Evolutionary conservation across 2,797 vertebrate species (phyloP).

Genomic region (Pangasius mekongensis): DNA sequence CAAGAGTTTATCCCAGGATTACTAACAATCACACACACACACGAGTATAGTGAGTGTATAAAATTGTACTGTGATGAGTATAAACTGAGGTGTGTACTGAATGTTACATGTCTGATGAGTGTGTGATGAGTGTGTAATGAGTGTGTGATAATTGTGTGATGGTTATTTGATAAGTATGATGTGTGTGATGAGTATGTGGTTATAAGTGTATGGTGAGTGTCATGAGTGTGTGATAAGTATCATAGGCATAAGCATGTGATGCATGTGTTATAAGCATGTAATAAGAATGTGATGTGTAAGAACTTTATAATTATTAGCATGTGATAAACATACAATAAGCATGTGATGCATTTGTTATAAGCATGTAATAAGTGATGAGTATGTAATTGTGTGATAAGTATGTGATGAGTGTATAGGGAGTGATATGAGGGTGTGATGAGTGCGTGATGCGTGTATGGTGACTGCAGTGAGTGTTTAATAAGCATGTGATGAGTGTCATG

Average conservation of each 20-base stretch:
- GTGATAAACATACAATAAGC: not conserved
- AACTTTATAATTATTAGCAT: no score
- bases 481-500: not conserved
- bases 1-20: slow-evolving; percentile 42
- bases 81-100: not conserved
- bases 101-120: not conserved
- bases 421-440: not conserved
- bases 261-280: not conserved
- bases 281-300: not conserved
- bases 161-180: not conserved
- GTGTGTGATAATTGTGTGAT: no score
- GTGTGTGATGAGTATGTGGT: not conserved
- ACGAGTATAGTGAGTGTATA: not conserved
- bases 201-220: not conserved
- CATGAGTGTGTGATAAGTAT: not conserved
- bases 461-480: not conserved
- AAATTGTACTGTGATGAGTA: not conserved
- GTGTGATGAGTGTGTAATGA: not conserved
- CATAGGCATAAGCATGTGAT: not conserved
- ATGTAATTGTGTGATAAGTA: not conserved
- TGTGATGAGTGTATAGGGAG: not conserved
- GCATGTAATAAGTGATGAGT: not conserved
- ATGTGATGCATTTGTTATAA: not conserved
- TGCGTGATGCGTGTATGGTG: no score
- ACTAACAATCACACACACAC: slow-evolving; percentile 16